Conservation (phyloP, 2,888 invertebrate species). For the Platycheirus albimanus region DNA sequence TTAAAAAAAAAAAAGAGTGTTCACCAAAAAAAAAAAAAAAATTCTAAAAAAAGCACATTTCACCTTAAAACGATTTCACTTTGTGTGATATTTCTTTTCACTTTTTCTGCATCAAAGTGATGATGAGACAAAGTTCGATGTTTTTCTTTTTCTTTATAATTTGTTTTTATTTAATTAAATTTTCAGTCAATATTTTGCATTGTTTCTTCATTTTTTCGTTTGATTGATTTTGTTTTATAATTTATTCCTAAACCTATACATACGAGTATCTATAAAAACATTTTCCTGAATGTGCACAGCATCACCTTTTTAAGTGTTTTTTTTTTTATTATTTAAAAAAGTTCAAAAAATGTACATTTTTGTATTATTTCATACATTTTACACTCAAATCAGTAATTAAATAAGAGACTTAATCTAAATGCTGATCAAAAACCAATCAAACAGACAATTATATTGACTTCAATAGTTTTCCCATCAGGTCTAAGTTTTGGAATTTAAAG, state of each 20-base stretch:
- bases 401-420: no score
- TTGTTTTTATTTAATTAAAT: slow-evolving; percentile 76
- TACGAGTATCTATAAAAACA: no score
- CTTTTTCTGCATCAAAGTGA: slow-evolving; percentile 36
- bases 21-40: slow-evolving; percentile 27
- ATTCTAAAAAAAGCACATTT: slow-evolving; percentile 42
- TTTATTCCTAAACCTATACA: no score
- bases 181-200: no score
- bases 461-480: no score
- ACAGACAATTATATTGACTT: not conserved
- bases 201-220: no score
- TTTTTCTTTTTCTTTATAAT: slow-evolving; percentile 32
- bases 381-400: not conserved
- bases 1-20: slow-evolving; percentile 23
- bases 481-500: no score
- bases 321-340: slow-evolving; percentile 2
- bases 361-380: slow-evolving; percentile 17
- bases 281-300: slow-evolving; percentile 39
- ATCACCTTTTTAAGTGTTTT: slow-evolving; percentile 14
- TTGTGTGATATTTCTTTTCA: slow-evolving; percentile 34
- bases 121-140: slow-evolving; percentile 27
- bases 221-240: no score
- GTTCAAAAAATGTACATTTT: slow-evolving; percentile 11
- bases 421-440: not conserved
- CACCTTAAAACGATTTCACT: slow-evolving; percentile 35